A percentile compares a stretch with the other conserved stretches of the same genome.
Conservation (phyloP, 2,113 vertebrate genomes). For the Butorides virescens region DNA sequence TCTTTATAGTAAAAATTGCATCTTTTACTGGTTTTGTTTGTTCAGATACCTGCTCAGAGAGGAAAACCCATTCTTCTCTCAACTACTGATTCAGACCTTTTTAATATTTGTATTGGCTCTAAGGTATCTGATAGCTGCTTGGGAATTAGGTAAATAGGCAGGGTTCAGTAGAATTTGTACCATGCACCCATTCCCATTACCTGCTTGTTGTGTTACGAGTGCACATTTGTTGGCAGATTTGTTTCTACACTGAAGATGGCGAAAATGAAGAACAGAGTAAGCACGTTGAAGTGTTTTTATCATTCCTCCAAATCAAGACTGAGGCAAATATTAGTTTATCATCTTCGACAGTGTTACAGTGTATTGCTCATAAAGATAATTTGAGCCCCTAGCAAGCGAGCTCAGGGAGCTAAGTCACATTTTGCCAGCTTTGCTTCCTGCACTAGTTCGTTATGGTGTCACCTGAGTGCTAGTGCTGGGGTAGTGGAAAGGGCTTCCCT, state of each 20-base stretch:
- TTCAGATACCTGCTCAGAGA: neutral
- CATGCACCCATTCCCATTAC: neutral
- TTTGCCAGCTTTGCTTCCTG: neutral
- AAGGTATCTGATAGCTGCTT: neutral
- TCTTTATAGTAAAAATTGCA: neutral
- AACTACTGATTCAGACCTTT: neutral
- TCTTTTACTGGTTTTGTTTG: neutral
- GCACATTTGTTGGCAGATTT: neutral
- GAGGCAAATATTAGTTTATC: neutral
- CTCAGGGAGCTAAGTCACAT: neutral
- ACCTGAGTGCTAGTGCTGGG: neutral
- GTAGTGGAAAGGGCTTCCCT: neutral
- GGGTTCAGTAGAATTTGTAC: neutral
- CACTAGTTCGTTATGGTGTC: neutral
- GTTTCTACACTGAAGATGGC: neutral
- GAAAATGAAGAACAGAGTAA: neutral
- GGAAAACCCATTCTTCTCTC: neutral
- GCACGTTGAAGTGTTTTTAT: neutral
- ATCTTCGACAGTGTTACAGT: neutral
- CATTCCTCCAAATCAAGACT: neutral
- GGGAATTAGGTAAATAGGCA: neutral
- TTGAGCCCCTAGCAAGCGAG: neutral
- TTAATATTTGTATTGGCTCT: neutral
- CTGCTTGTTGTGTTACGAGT: neutral
- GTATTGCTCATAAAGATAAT: neutral